Evolutionary conservation across 2,797 vertebrate genomes (phyloP).

Genomic region (Diplodus puntazzo): DNA sequence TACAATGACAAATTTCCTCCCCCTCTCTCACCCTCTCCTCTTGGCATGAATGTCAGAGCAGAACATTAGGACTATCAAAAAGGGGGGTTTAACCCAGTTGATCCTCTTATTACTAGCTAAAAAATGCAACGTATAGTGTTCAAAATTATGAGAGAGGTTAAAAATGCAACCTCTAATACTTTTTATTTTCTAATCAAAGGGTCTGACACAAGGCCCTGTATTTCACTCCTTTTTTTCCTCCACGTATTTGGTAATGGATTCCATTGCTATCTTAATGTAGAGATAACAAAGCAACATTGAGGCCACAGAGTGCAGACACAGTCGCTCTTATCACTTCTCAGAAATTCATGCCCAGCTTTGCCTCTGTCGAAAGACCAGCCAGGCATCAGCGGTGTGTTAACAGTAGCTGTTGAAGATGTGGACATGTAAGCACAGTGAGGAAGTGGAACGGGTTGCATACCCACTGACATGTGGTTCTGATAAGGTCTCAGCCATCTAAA

Average conservation of each 20-base stretch:
- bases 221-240: conserved; percentile 14
- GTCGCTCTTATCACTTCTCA: conserved; percentile 70
- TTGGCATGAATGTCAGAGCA: conserved; percentile 4
- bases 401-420: conserved; percentile 38
- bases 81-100: conserved; percentile 6
- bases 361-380: conserved; percentile 39
- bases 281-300: conserved; percentile 69
- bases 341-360: conserved; percentile 45
- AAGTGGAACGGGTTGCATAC: conserved; percentile 20
- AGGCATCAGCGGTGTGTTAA: conserved; percentile 55
- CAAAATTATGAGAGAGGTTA: neutral
- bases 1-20: conserved; percentile 44
- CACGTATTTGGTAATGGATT: conserved; percentile 64
- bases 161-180: neutral
- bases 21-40: conserved; percentile 11
- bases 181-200: conserved; percentile 15
- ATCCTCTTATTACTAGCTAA: neutral
- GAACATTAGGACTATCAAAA: conserved; percentile 13
- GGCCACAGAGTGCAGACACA: conserved; percentile 59
- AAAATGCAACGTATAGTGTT: neutral
- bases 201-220: conserved; percentile 12
- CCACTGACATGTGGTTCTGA: conserved; percentile 47
- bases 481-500: conserved; percentile 47
- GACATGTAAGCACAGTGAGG: conserved; percentile 37
- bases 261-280: conserved; percentile 67